These are phyloP conservation scores for Chloroclysta siterata DNA, from an alignment of 2,888 invertebrate genomes.

Conservation along the genomic window DNA sequence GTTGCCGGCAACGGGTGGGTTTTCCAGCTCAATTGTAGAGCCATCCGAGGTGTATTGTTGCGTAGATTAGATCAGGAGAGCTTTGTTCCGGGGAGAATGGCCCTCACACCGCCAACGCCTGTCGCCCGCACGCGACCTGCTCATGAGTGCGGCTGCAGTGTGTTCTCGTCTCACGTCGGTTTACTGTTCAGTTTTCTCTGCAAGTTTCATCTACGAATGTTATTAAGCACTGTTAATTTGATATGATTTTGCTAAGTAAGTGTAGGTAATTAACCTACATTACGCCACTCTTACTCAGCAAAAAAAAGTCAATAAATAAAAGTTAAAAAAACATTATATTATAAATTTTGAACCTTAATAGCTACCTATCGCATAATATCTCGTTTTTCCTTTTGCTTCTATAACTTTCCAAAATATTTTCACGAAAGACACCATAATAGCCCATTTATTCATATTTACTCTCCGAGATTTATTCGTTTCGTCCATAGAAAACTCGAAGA, in stretches of 20 bases:
- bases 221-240: too few species aligned
- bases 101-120: conserved; percentile 63
- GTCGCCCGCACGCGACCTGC: conserved; percentile 66
- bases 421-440: conserved; percentile 9
- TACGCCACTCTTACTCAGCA: too few species aligned
- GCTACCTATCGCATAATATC: too few species aligned
- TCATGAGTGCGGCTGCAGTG: conserved; percentile 54
- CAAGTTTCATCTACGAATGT: neutral
- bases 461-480: conserved; percentile 33
- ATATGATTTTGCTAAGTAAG: neutral
- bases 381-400: too few species aligned
- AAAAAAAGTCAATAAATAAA: too few species aligned
- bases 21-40: conserved; percentile 72
- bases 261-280: too few species aligned
- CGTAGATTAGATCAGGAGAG: conserved; percentile 80
- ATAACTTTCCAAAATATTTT: conserved; percentile 3
- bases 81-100: conserved; percentile 76
- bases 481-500: conserved; percentile 54
- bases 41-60: conserved; percentile 79
- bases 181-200: conserved; percentile 8
- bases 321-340: too few species aligned
- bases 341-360: too few species aligned
- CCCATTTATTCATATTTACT: conserved; percentile 28
- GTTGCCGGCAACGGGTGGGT: conserved; percentile 65
- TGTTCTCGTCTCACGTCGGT: conserved; percentile 2